Conservation (phyloP, 2,888 invertebrate species). For the Oxytorus armatus region DNA sequence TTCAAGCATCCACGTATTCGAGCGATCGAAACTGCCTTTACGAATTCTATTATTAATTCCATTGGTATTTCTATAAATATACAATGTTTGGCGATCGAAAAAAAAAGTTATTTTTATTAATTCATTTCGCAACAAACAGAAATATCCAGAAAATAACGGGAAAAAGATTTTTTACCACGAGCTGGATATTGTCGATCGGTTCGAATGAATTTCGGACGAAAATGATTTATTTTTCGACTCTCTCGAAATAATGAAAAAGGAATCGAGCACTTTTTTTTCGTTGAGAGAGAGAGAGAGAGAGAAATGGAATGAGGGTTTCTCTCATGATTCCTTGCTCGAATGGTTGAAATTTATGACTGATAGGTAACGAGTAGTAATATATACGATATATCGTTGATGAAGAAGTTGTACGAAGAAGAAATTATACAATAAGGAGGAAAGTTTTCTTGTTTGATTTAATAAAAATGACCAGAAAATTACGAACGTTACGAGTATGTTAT, state of each 20-base stretch:
- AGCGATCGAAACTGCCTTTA: conserved; percentile 64
- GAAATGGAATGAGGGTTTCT: conserved; percentile 2
- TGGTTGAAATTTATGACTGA: conserved; percentile 46
- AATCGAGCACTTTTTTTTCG: background rate
- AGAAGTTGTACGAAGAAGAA: conserved; percentile 42
- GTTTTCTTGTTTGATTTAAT: conserved; percentile 63
- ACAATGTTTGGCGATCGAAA: background rate
- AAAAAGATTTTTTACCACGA: conserved; percentile 30
- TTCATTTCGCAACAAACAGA: no score
- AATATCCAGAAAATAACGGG: no score
- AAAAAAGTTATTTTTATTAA: no score
- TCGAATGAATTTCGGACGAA: conserved; percentile 20
- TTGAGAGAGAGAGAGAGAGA: no score
- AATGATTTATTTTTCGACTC: conserved; percentile 34
- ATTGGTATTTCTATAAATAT: conserved; percentile 10
- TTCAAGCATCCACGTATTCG: conserved; percentile 39
- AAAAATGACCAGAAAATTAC: conserved; percentile 54
- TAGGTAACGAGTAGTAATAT: conserved; percentile 47
- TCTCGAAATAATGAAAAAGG: background rate
- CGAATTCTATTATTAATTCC: conserved; percentile 49
- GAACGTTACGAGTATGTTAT: background rate
- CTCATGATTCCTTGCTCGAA: conserved; percentile 11
- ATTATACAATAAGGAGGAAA: conserved; percentile 44
- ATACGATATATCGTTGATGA: conserved; percentile 58
- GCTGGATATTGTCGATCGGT: conserved; percentile 20